Evolutionary conservation across 2,888 invertebrate species (phyloP).

Genomic region (Eumerus sabulonum): DNA sequence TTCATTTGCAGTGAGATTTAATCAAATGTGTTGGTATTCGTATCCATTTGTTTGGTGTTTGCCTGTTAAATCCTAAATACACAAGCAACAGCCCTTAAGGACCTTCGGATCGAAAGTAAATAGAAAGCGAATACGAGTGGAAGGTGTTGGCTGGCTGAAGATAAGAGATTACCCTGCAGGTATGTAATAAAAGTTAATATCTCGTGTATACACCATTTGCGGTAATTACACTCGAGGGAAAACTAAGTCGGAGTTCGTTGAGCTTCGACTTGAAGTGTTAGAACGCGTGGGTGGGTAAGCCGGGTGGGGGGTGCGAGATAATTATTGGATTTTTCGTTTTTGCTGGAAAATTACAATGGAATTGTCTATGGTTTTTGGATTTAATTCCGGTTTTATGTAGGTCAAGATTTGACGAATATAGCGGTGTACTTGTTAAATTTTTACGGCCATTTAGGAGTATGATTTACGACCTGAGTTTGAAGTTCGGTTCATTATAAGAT

Average conservation of each 20-base stretch:
- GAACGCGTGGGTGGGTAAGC: too few relatives aligned
- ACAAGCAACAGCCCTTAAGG: conserved; percentile 46
- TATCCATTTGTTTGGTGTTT: conserved; percentile 37
- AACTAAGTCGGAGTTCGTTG: conserved; percentile 10
- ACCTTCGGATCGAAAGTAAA: conserved; percentile 55
- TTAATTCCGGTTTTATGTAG: too few relatives aligned
- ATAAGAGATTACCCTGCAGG: conserved; percentile 29
- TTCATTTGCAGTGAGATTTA: background rate
- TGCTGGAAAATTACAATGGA: too few relatives aligned
- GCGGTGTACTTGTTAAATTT: conserved; percentile 13
- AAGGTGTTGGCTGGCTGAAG: background rate
- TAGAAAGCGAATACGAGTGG: conserved; percentile 10
- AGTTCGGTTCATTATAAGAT: too few relatives aligned
- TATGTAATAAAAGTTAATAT: conserved; percentile 61
- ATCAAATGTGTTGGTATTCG: conserved; percentile 18
- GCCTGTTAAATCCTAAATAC: conserved; percentile 53
- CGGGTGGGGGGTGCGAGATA: conserved; percentile 1
- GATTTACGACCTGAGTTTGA: too few relatives aligned
- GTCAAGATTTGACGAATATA: background rate
- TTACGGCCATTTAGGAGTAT: too few relatives aligned
- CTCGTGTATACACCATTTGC: conserved; percentile 53
- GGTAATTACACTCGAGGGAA: conserved; percentile 44
- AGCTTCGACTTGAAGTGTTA: background rate
- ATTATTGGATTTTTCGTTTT: too few relatives aligned
- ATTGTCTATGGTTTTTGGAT: too few relatives aligned